Evolutionary conservation across 2,113 vertebrate species (phyloP), one percentile per base, ranked within the genome.

Genomic region (Syrmaticus mikado): DNA sequence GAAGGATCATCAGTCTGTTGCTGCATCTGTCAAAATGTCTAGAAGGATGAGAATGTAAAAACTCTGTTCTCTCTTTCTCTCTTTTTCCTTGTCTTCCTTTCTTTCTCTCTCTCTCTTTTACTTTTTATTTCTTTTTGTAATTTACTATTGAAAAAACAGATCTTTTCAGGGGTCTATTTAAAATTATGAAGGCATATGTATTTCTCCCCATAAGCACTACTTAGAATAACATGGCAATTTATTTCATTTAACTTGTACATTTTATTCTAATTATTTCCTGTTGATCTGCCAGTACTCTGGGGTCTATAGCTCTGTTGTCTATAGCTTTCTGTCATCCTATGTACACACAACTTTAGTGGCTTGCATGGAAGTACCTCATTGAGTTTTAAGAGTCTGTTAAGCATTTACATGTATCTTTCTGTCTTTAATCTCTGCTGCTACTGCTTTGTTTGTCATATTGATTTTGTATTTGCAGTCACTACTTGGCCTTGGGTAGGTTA

Each of bases 231-330:
- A 73, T 12, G 34, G 60, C 15, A 2, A 0, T 65, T 71, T 75
- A 81, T 90, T 84, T 50, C 10, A 84, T 90, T 81, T 90, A 73
- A 76, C 53, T 82, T 90, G 57, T 38, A 58, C 82, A 82, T 85
- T 95, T 82, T 34, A 74, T 66, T 79, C 67, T 93, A 90, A 91
- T 85, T 93, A 81, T 82, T 86, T 93, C 50, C 91, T 87, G 41
- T 89, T 91, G 58, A 74, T 95, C 38, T 87, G 50, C 28, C 55
- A 83, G 43, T 66, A 66, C 55, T 92, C 55, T 74, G 34, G 32
- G 50, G 21, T 46, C 78, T 80, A 21, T 61, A 87, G 32, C 75
- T 92, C 78, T 85, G 60, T n/a, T 62, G 74, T 71, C 50, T 74
- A 38, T 22, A 82, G 28, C 32, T 32, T 91, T 85, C 75, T 87